Conservation (phyloP, 2,888 invertebrate species). For the Neoascia interrupta region DNA sequence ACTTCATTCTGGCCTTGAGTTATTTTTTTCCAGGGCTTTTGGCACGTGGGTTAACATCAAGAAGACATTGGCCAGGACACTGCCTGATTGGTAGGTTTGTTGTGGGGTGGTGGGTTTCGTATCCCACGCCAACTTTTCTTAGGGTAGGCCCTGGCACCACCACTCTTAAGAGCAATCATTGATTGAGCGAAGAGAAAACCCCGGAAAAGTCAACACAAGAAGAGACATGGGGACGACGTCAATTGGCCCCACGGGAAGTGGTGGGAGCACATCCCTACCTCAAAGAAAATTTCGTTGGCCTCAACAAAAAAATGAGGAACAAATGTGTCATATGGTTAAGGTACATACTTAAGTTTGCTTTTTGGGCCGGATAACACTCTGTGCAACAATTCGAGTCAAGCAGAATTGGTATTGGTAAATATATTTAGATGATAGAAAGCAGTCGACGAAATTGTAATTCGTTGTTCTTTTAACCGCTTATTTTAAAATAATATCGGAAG, state of each 20-base stretch:
- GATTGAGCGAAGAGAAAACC: slow-evolving; percentile 3
- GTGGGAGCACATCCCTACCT: background rate
- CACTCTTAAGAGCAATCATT: background rate
- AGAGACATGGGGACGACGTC: slow-evolving; percentile 22
- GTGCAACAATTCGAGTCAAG: too few species aligned
- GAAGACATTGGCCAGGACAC: slow-evolving; percentile 26
- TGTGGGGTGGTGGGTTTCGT: background rate
- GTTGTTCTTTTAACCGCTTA: too few species aligned
- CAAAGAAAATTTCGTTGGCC: slow-evolving; percentile 28
- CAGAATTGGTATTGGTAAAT: too few species aligned
- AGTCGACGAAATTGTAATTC: too few species aligned
- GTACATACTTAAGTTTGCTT: too few species aligned
- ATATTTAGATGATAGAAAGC: too few species aligned
- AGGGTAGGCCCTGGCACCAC: slow-evolving; percentile 18
- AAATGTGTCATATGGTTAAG: too few species aligned
- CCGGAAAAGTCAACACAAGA: background rate
- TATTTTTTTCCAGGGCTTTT: background rate
- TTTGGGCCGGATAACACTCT: too few species aligned
- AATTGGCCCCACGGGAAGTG: background rate
- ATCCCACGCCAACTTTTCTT: slow-evolving; percentile 31
- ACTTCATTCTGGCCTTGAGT: slow-evolving; percentile 11
- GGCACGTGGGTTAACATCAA: slow-evolving; percentile 7
- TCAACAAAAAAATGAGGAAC: slow-evolving; percentile 2
- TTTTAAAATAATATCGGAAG: too few species aligned
- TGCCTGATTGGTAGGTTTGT: background rate